Evolutionary conservation across 2,113 vertebrate genomes (phyloP), one percentile per base, ranked within the genome.

Genomic region (Suncus etruscus): DNA sequence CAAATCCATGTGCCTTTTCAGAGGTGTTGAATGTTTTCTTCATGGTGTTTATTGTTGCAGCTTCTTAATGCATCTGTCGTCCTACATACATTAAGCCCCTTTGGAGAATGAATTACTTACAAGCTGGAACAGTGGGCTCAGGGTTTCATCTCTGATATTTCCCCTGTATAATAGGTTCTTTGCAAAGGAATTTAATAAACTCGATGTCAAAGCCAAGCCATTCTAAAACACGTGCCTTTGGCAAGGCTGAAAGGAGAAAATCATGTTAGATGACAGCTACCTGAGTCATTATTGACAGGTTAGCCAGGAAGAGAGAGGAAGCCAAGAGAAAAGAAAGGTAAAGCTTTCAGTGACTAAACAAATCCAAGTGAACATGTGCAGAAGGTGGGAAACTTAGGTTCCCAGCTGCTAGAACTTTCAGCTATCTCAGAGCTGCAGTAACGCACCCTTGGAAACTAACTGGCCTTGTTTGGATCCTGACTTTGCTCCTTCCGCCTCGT

Each of bases 61-160:
- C 31, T 78, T 81, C 84, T 87, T 63, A 29, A 68, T 68, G 47
- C 12, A 65, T 77, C 3, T 47, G 48, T 68, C 73, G 70, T 88
- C 54, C 80, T 91, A 48, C 50, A 68, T 82, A 69, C 68, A 82
- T 32, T 48, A 87, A 85, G 54, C 39, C 83, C 22, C 39, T 90
- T 61, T 88, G 70, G 32, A 83, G 72, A 87, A 47, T 66, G 87
- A 87, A 92, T 92, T 65, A 76, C 32, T 54, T 82, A 50, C 22
- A 12, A 66, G 1, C 74, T 82, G 45, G n/a, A 90, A 50, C 29
- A 45, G 58, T 48, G 54, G 22, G 3, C 39, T 78, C 51, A 51
- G 51, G 72, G 5, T 92, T 86, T 80, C 25, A 18, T 82, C 75
- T 85, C 88, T 61, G 58, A 68, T 74, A 63, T 50, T 84, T 81